Conservation (phyloP, 2,888 invertebrate genomes). For the Petrolisthes manimaculis region DNA sequence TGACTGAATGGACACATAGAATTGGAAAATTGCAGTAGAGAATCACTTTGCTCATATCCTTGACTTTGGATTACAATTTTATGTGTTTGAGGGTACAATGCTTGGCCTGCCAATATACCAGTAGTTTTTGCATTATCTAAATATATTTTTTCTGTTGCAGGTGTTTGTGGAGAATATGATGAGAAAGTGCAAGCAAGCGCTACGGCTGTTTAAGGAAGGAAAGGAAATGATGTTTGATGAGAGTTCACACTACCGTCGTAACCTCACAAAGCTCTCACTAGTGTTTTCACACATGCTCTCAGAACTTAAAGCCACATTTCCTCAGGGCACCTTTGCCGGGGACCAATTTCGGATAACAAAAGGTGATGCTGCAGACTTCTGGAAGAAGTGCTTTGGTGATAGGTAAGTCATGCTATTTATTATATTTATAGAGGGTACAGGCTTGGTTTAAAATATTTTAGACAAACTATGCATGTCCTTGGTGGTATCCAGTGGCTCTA, state of each 20-base stretch:
- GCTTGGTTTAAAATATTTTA: background rate
- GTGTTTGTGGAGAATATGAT: constrained; percentile 98
- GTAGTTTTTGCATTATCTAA: no score
- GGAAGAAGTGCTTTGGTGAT: constrained; percentile 95
- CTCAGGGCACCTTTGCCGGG: constrained; percentile 89
- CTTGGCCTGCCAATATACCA: no score
- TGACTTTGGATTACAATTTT: no score
- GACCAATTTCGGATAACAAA: constrained; percentile 99
- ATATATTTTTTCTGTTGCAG: constrained; percentile 69
- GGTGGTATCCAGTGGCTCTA: background rate
- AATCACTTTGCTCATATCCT: no score
- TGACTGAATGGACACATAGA: no score
- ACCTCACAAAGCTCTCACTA: constrained; percentile 96
- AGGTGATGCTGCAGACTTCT: constrained; percentile 98
- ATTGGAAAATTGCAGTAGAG: no score
- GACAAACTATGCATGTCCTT: background rate
- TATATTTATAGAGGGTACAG: background rate
- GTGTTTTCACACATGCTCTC: constrained; percentile 99
- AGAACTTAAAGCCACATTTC: constrained; percentile 98
- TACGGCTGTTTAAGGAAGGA: constrained; percentile 97
- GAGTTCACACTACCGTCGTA: constrained; percentile 91
- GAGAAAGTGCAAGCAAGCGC: constrained; percentile 98
- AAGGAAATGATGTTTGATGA: constrained; percentile 99
- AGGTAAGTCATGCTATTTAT: constrained; percentile 77
- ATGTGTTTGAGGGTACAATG: no score